phyloP scores from a whole-genome alignment of 2,888 invertebrate species.

The Clostera curtula region DNA sequence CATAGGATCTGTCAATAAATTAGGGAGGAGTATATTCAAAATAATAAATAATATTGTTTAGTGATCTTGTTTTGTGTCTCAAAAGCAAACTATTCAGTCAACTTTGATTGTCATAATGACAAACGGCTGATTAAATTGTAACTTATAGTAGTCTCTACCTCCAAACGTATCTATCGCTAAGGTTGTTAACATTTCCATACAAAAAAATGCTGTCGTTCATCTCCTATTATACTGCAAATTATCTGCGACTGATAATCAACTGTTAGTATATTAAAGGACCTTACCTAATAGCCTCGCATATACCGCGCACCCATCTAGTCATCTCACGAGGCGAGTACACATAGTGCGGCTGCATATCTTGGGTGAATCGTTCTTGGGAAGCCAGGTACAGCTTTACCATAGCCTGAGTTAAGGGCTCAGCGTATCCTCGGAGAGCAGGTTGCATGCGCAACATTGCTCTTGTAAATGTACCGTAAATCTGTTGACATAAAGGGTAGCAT shows the following conservation, averaged over 20 bases:
- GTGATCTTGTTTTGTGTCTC: too few relatives aligned
- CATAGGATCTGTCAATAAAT: too few relatives aligned
- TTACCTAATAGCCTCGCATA: constrained; percentile 95
- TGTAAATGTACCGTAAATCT: constrained; percentile 99
- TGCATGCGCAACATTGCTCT: constrained; percentile 97
- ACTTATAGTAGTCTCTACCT: too few relatives aligned
- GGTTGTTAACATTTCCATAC: too few relatives aligned
- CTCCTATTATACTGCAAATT: background rate
- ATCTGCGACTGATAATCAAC: background rate
- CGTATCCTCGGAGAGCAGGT: constrained; percentile 92
- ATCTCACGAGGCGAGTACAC: constrained; percentile 99
- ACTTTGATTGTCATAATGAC: too few relatives aligned
- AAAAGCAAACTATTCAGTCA: too few relatives aligned
- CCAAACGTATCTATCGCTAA: too few relatives aligned
- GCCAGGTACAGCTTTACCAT: constrained; percentile 99
- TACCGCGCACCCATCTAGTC: constrained; percentile 99
- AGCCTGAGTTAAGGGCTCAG: constrained; percentile 97
- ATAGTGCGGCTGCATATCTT: constrained; percentile 99
- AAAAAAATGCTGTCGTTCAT: background rate
- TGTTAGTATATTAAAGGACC: too few relatives aligned
- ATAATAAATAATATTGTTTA: too few relatives aligned
- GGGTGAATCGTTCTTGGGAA: constrained; percentile 98
- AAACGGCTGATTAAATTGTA: too few relatives aligned
- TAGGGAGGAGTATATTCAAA: too few relatives aligned
- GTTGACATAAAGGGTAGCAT: too few relatives aligned